These are phyloP conservation scores for Drosophila anceps DNA, from an alignment of 2,888 invertebrate genomes.

Conservation along the genomic window DNA sequence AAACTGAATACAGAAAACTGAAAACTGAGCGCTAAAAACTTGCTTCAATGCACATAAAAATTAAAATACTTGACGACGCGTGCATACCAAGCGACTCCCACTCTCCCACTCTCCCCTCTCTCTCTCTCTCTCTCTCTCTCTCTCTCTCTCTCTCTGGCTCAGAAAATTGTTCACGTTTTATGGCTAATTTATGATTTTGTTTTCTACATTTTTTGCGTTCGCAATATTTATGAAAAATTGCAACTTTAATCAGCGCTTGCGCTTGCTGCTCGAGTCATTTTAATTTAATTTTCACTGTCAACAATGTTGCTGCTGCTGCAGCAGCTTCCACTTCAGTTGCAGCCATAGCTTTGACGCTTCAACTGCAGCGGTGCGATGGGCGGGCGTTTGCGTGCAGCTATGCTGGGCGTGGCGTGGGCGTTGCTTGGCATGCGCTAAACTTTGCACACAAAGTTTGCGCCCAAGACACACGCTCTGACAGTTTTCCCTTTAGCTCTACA, in stretches of 20 bases:
- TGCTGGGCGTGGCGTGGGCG: neutral
- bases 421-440: constrained; percentile 49
- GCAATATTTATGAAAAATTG: constrained; percentile 30
- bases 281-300: constrained; percentile 59
- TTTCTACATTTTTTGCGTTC: constrained; percentile 25
- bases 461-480: constrained; percentile 72
- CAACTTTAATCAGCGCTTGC: constrained; percentile 41
- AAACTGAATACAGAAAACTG: constrained; percentile 32
- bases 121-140: neutral
- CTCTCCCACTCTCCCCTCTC: neutral
- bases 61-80: constrained; percentile 71
- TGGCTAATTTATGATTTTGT: constrained; percentile 70
- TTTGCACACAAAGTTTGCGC: constrained; percentile 59
- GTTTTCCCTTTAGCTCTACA: constrained; percentile 51
- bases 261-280: constrained; percentile 32
- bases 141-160: neutral
- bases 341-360: constrained; percentile 11
- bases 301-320: constrained; percentile 15
- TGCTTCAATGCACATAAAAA: constrained; percentile 71
- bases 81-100: constrained; percentile 59
- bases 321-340: constrained; percentile 2
- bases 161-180: constrained; percentile 55
- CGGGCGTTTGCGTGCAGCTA: constrained; percentile 31
- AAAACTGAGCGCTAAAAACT: constrained; percentile 45
- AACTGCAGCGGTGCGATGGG: constrained; percentile 17